Base-by-base conservation (phyloP, 2,888 invertebrate species). In the Psylliodes chrysocephalus region DNA sequence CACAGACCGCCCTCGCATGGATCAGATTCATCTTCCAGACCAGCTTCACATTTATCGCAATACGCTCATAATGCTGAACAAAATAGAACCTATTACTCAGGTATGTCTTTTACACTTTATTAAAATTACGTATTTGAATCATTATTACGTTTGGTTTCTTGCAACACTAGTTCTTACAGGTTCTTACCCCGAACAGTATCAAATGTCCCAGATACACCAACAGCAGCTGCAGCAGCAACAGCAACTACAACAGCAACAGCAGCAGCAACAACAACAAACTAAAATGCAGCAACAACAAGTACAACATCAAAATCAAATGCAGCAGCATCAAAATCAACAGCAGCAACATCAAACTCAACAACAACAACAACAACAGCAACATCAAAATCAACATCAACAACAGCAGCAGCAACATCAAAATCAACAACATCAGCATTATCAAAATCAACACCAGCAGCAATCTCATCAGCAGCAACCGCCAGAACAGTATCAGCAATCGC, bases 1-100 rank as follows among this genome's bases (percentile, higher is more conserved):
- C 77, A 76, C 38, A 63, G 74, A 47, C 77, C 76, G 35, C 72
- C 77, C 7, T 74, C 78, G 12, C 79, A 76, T 19, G 68, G 60
- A 42, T 71, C 74, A 0, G 67, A 69, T 8, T 64, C 70, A 22
- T 71, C 72, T 30, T 71, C 72, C 44, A 64, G 70, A 28, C 72
- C 70, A n/a, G 56, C 69, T 5, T 66, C 71, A 4, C 67, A 68
- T 47, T 56, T 70, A 10, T 19, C 60, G 14, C 66, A 67, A 15
- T 72, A 70, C 51, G 66, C 61, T 42, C 71, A 69, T 44, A 70
- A 66, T 12, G 18, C 47, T 30, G 68, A 68, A 35, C 64, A 61
- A 42, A 64, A 30, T 28, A 52, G 71, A 52, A 54, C 59, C 7
- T 68, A 68, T 28, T 72, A 68, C 51, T 51, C 65, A 40, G 63